phyloP scores from a whole-genome alignment of 2,113 vertebrate genomes.

The Lycaon pictus region DNA sequence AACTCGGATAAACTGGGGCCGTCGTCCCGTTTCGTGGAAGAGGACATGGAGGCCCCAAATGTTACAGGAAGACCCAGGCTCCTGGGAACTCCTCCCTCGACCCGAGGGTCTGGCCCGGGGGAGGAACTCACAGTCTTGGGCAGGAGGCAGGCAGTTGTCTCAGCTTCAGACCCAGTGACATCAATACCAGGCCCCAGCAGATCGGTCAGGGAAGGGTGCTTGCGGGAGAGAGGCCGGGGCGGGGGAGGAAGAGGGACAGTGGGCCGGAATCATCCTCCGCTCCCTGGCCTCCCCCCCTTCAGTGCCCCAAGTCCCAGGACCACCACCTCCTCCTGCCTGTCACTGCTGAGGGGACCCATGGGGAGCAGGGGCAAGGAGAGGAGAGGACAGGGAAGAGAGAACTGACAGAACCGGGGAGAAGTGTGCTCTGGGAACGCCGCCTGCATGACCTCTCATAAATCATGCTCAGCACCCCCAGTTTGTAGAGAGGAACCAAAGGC shows the following conservation, averaged over 20 bases:
- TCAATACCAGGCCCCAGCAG: background rate
- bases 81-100: background rate
- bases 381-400: background rate
- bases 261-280: background rate
- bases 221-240: background rate
- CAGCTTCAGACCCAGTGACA: background rate
- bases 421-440: background rate
- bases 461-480: background rate
- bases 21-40: background rate
- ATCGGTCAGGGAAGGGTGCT: background rate
- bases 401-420: background rate
- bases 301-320: background rate
- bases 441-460: background rate
- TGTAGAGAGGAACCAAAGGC: background rate
- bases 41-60: background rate
- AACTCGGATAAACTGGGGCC: too few relatives aligned
- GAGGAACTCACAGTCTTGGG: constrained; percentile 5
- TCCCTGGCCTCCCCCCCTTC: background rate
- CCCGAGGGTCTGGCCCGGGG: background rate
- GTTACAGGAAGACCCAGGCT: background rate
- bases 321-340: background rate
- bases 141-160: background rate
- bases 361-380: background rate
- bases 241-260: background rate
- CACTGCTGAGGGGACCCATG: background rate